phyloP scores from a whole-genome alignment of 1,140 invertebrate species.

The Diachasmimorpha longicaudata region DNA sequence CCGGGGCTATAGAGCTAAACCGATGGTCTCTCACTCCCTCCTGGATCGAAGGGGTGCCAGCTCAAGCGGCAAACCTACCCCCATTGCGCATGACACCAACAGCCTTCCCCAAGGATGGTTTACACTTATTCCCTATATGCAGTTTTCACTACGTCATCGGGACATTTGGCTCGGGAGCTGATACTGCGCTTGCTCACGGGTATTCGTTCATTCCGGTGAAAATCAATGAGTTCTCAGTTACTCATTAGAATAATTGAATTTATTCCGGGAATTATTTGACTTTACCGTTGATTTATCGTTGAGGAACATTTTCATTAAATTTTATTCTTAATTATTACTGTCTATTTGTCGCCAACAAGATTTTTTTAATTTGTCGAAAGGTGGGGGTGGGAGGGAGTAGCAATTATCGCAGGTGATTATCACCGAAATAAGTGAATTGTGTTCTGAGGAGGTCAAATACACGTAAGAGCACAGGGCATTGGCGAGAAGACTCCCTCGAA shows the following conservation, averaged over 20 bases:
- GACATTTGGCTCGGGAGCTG: background rate
- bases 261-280: background rate
- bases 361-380: too few species aligned
- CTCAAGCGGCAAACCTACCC: background rate
- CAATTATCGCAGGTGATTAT: background rate
- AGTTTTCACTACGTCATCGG: conserved; percentile 12
- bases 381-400: too few species aligned
- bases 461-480: background rate
- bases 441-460: conserved; percentile 23
- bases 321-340: too few species aligned
- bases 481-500: conserved; percentile 10
- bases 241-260: background rate
- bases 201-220: background rate
- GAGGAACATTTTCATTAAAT: too few species aligned
- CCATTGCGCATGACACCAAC: background rate
- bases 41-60: conserved; percentile 26
- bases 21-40: background rate
- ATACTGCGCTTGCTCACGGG: conserved; percentile 29
- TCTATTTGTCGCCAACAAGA: too few species aligned
- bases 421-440: conserved; percentile 36
- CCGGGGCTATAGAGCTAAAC: background rate
- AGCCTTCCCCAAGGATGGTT: background rate
- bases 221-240: background rate
- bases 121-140: background rate
- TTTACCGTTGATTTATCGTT: too few species aligned